These are phyloP conservation scores for Magallana gigas DNA, from an alignment of 1,140 invertebrate species.

Conservation along the genomic window DNA sequence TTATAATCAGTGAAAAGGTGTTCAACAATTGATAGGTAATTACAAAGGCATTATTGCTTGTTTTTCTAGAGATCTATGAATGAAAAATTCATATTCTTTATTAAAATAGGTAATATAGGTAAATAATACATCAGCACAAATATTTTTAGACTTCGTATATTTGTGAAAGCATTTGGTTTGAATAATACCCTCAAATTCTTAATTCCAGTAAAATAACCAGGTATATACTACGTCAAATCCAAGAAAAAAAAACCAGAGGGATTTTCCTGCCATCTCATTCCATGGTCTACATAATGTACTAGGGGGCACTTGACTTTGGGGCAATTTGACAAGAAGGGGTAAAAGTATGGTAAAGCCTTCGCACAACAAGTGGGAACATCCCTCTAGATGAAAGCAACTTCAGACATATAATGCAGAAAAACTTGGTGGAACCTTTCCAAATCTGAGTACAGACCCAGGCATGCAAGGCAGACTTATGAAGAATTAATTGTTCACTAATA, in stretches of 20 bases:
- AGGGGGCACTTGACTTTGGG: slow-evolving; percentile 11
- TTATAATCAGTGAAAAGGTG: background rate
- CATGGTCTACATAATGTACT: slow-evolving; percentile 3
- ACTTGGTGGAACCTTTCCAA: background rate
- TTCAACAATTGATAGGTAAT: background rate
- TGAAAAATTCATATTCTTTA: too few relatives aligned
- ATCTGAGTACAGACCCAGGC: slow-evolving; percentile 13
- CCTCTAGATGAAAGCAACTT: background rate
- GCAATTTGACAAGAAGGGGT: background rate
- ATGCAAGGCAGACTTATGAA: background rate
- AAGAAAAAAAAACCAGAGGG: background rate
- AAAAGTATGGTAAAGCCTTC: too few relatives aligned
- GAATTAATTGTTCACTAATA: background rate
- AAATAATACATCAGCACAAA: too few relatives aligned
- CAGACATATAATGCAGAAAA: slow-evolving; percentile 5
- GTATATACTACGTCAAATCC: background rate
- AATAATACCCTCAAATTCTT: background rate
- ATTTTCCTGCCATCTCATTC: slow-evolving; percentile 19
- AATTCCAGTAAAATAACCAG: background rate
- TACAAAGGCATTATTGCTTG: background rate
- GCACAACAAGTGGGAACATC: background rate
- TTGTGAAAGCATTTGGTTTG: background rate
- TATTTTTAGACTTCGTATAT: too few relatives aligned
- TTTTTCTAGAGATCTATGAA: background rate
- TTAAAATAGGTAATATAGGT: too few relatives aligned